Conservation (phyloP, 2,113 vertebrate genomes). For the Hydropotes inermis region DNA sequence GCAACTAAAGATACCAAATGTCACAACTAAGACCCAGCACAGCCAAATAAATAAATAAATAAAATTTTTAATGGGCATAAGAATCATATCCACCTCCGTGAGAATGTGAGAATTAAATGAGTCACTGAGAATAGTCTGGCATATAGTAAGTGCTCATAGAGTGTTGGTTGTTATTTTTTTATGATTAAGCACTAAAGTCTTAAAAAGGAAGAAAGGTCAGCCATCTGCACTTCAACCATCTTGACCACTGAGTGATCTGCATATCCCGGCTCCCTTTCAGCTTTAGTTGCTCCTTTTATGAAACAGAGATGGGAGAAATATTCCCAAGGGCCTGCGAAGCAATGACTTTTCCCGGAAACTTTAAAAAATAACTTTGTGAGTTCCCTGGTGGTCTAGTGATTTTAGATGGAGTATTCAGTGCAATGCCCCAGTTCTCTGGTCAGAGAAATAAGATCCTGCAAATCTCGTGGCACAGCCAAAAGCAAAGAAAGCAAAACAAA, state of each 20-base stretch:
- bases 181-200: not conserved
- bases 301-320: not conserved
- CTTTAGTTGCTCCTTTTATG: not conserved
- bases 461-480: not conserved
- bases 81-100: not conserved
- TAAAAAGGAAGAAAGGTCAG: not conserved
- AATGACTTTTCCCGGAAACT: not conserved
- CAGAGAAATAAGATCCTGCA: not conserved
- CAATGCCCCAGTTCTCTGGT: not conserved
- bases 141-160: not conserved
- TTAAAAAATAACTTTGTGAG: not conserved
- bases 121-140: not conserved
- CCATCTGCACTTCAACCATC: not conserved
- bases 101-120: not conserved
- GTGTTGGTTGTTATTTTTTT: not conserved
- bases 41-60: not conserved
- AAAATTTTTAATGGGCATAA: not conserved
- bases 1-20: not conserved
- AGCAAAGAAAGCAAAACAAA: not conserved
- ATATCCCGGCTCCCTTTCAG: not conserved
- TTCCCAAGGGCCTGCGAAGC: not conserved
- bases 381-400: not conserved
- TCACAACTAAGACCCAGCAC: not conserved
- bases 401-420: not conserved
- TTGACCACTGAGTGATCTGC: not conserved